These are phyloP conservation scores for Epinotia nisella DNA, from an alignment of 2,888 invertebrate genomes.

Conservation along the genomic window DNA sequence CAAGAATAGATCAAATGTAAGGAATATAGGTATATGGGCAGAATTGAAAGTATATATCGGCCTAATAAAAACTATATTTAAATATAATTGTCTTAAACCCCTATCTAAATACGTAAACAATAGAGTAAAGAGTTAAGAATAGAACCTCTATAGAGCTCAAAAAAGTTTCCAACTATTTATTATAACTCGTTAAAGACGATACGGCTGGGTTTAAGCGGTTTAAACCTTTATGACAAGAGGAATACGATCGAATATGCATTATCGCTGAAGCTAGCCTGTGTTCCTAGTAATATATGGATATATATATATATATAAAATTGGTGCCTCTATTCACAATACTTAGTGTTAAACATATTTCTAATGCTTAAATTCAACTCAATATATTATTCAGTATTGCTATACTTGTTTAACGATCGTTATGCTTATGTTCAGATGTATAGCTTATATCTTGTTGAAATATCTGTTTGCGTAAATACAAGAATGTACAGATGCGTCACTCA, in stretches of 20 bases:
- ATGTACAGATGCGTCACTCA: slow-evolving; percentile 16
- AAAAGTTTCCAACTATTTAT: slow-evolving; percentile 57
- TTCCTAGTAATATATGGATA: slow-evolving; percentile 37
- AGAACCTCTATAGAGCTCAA: slow-evolving; percentile 53
- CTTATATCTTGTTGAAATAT: slow-evolving; percentile 6
- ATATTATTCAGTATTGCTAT: slow-evolving; percentile 24
- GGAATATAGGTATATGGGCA: neutral
- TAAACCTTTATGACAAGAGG: slow-evolving; percentile 4
- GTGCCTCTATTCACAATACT: slow-evolving; percentile 45
- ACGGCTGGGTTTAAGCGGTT: slow-evolving; percentile 25
- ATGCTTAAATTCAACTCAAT: slow-evolving; percentile 35
- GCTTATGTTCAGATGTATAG: slow-evolving; percentile 21
- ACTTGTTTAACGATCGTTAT: slow-evolving; percentile 18
- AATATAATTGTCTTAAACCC: slow-evolving; percentile 38
- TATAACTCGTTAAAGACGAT: slow-evolving; percentile 23
- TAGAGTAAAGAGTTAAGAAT: slow-evolving; percentile 40
- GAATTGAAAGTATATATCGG: neutral
- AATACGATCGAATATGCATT: slow-evolving; percentile 23
- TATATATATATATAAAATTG: slow-evolving; percentile 43
- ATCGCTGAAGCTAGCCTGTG: slow-evolving; percentile 33
- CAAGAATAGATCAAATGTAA: neutral
- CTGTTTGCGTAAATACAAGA: slow-evolving; percentile 6
- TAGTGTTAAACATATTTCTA: slow-evolving; percentile 42
- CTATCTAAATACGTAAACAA: neutral
- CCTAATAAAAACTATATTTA: slow-evolving; percentile 8